Percentiles rank a stretch among this genome's conserved stretches.
These are phyloP conservation scores for Australoheros scitulus DNA, from an alignment of 2,113 vertebrate species.

Conservation along the genomic window DNA sequence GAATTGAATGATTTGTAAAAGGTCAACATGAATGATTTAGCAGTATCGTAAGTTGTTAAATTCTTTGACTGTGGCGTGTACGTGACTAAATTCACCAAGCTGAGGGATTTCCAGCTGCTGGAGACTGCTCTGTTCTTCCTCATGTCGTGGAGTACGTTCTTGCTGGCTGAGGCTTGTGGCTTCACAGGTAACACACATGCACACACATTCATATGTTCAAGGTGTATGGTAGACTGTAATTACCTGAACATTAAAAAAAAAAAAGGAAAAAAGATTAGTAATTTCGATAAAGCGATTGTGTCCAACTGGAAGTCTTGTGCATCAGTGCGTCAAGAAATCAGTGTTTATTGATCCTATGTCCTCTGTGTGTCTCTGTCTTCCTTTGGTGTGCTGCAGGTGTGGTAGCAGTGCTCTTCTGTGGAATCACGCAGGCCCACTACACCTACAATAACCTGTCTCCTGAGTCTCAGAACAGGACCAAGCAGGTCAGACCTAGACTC, in stretches of 20 bases:
- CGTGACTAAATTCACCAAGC: constrained; percentile 98
- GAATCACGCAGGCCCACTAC: constrained; percentile 98
- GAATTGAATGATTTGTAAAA: background rate
- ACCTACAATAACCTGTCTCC: constrained; percentile 97
- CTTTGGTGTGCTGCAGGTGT: constrained; percentile 83
- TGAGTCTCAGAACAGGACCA: constrained; percentile 94
- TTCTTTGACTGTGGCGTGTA: constrained; percentile 69
- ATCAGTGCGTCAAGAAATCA: background rate
- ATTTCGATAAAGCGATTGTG: background rate
- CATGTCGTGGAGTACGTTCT: constrained; percentile 99
- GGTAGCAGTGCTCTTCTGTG: constrained; percentile 96
- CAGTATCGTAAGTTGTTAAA: background rate
- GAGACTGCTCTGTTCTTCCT: constrained; percentile 97
- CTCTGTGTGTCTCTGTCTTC: background rate
- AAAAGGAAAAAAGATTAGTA: background rate
- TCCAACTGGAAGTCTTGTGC: background rate
- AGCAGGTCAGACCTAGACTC: constrained; percentile 85
- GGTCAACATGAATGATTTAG: background rate
- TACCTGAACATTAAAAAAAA: background rate
- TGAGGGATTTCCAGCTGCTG: constrained; percentile 93
- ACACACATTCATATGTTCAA: constrained; percentile 6
- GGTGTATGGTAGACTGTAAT: background rate
- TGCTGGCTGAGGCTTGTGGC: constrained; percentile 95
- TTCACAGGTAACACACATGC: constrained; percentile 86
- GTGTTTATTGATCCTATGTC: background rate